Evolutionary conservation across 2,113 vertebrate species (phyloP).

Genomic region (Semicossyphus pulcher): DNA sequence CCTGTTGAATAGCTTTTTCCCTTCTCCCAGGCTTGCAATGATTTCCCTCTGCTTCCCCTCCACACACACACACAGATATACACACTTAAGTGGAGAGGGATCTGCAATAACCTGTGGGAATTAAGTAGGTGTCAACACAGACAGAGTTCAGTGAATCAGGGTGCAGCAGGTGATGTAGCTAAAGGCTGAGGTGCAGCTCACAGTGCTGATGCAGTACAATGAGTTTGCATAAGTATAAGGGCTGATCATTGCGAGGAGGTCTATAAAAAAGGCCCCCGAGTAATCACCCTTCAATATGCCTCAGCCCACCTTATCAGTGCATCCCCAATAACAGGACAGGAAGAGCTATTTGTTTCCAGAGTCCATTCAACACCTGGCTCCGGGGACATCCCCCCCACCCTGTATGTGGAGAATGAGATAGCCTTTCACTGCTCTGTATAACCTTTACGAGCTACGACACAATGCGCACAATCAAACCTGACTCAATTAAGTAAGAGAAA

Average conservation of each 20-base stretch:
- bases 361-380: conserved; percentile 62
- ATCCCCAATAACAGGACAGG: conserved; percentile 70
- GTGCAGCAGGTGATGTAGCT: conserved; percentile 53
- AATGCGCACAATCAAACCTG: conserved; percentile 60
- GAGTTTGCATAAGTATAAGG: conserved; percentile 56
- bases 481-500: conserved; percentile 62
- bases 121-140: conserved; percentile 69
- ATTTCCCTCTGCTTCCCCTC: conserved; percentile 62
- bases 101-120: conserved; percentile 63
- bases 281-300: conserved; percentile 63
- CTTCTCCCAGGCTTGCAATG: conserved; percentile 73
- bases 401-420: conserved; percentile 65
- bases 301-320: conserved; percentile 60
- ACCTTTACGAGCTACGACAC: conserved; percentile 70
- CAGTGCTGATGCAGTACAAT: conserved; percentile 38
- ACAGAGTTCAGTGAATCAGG: conserved; percentile 52
- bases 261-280: conserved; percentile 59
- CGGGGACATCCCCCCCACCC: conserved; percentile 61
- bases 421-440: conserved; percentile 67
- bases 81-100: conserved; percentile 53
- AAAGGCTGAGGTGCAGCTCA: conserved; percentile 43
- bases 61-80: conserved; percentile 3
- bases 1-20: conserved; percentile 79
- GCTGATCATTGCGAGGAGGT: conserved; percentile 49
- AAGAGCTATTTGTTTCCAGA: conserved; percentile 72